Evolutionary conservation across 2,888 invertebrate species (phyloP).

Genomic region (Hypsopygia costalis): DNA sequence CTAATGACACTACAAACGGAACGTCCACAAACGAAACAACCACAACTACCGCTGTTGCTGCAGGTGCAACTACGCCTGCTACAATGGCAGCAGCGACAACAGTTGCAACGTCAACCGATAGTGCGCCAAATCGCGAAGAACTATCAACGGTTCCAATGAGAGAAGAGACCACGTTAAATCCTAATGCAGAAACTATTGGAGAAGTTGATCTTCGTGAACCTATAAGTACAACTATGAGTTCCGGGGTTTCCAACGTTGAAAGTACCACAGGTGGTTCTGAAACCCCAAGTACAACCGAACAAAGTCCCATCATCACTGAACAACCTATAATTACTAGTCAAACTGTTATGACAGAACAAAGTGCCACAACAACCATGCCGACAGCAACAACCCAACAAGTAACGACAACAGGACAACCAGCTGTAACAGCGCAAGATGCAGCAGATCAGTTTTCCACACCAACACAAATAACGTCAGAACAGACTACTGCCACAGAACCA

Average conservation of each 20-base stretch:
- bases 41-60: neutral
- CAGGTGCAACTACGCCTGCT: conserved; percentile 5
- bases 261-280: conserved; percentile 22
- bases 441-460: neutral
- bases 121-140: conserved; percentile 24
- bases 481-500: neutral
- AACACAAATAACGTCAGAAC: neutral
- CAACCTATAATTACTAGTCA: conserved; percentile 18
- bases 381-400: no score
- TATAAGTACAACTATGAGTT: conserved; percentile 34
- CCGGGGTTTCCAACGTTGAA: conserved; percentile 43
- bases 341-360: conserved; percentile 15
- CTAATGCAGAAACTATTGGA: conserved; percentile 49
- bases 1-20: conserved; percentile 32
- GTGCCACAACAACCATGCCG: conserved; percentile 9
- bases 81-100: conserved; percentile 12
- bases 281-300: conserved; percentile 10
- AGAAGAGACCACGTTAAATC: conserved; percentile 51
- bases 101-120: conserved; percentile 14
- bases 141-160: conserved; percentile 30
- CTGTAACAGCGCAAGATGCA: neutral
- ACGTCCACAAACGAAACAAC: conserved; percentile 20
- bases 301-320: conserved; percentile 7
- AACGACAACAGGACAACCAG: conserved; percentile 2
- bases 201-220: conserved; percentile 38